A percentile compares a stretch with the other conserved stretches of the same genome.
phyloP scores from a whole-genome alignment of 1,140 invertebrate genomes.

The Cherax destructor region DNA sequence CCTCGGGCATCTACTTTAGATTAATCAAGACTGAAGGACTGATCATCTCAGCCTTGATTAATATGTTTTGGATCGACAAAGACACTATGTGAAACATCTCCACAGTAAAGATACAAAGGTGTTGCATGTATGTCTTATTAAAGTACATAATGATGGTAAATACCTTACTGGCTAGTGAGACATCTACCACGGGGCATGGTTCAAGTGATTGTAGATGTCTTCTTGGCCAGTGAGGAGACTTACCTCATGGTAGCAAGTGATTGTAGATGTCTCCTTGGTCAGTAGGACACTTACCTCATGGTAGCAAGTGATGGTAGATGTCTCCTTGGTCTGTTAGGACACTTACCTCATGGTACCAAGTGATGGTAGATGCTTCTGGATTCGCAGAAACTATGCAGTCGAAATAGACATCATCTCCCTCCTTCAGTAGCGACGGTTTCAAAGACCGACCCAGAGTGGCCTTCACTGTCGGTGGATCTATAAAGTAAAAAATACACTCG shows the following conservation, averaged over 20 bases:
- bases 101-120: too few relatives aligned
- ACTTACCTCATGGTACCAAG: slow-evolving; percentile 37
- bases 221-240: not conserved
- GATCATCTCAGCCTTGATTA: too few relatives aligned
- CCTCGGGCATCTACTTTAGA: too few relatives aligned
- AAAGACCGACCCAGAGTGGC: slow-evolving; percentile 18
- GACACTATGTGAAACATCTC: too few relatives aligned
- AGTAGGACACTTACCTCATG: not conserved
- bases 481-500: not conserved
- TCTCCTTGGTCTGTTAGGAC: not conserved
- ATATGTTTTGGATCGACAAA: too few relatives aligned
- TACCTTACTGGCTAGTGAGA: too few relatives aligned
- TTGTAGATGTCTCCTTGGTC: not conserved
- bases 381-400: slow-evolving; percentile 33
- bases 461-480: slow-evolving; percentile 23
- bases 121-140: too few relatives aligned
- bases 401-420: slow-evolving; percentile 24
- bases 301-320: slow-evolving; percentile 25
- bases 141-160: too few relatives aligned
- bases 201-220: too few relatives aligned
- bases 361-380: not conserved
- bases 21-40: too few relatives aligned
- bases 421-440: not conserved
- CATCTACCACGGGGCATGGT: too few relatives aligned
- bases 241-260: slow-evolving; percentile 41